Evolutionary conservation across 1,140 invertebrate genomes (phyloP).

Genomic region (Neuroterus valhalla): DNA sequence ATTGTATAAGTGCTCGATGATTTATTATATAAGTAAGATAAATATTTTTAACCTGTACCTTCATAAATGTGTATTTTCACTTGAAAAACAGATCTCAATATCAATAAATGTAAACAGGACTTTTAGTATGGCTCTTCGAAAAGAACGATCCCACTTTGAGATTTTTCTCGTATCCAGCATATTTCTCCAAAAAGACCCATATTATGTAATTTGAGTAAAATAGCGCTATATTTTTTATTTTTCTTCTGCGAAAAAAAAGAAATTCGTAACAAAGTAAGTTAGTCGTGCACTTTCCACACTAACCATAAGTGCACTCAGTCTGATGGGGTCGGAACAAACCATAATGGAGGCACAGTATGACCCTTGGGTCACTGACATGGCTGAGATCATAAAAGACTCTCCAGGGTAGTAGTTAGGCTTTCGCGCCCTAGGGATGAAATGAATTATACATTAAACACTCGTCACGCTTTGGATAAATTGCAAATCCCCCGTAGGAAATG

Average conservation of each 20-base stretch:
- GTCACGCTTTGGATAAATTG: slow-evolving; percentile 6
- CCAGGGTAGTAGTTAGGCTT: slow-evolving; percentile 3
- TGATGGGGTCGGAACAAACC: background rate
- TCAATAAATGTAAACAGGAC: too few relatives aligned
- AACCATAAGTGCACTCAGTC: background rate
- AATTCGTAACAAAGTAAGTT: background rate
- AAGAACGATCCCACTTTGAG: too few relatives aligned
- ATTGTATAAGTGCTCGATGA: too few relatives aligned
- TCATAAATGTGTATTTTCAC: too few relatives aligned
- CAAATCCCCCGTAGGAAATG: background rate
- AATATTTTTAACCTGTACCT: too few relatives aligned
- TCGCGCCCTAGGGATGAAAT: background rate
- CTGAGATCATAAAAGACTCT: background rate
- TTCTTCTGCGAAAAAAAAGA: background rate
- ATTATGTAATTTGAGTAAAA: too few relatives aligned
- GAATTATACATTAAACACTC: slow-evolving; percentile 3
- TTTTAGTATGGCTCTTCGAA: too few relatives aligned
- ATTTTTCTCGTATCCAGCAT: too few relatives aligned
- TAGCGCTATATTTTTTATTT: too few relatives aligned
- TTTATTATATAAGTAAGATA: too few relatives aligned
- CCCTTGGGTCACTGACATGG: slow-evolving; percentile 2
- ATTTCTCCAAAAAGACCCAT: too few relatives aligned
- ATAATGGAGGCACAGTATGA: background rate
- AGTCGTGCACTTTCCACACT: background rate
- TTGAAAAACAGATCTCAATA: too few relatives aligned